These are phyloP conservation scores for Ophioninae sp. DNA, from an alignment of 2,888 invertebrate genomes.

Conservation along the genomic window DNA sequence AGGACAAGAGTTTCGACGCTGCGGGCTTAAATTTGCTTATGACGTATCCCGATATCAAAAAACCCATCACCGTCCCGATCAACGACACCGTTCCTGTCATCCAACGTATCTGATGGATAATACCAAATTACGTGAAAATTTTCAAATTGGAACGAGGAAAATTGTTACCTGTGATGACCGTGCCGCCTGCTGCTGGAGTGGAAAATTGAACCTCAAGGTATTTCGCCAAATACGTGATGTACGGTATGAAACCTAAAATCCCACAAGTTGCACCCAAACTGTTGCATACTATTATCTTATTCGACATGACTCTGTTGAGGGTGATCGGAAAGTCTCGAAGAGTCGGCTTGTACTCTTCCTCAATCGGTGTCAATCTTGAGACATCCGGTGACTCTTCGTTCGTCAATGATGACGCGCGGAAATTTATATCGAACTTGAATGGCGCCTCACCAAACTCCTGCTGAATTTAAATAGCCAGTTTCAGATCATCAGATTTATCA, in stretches of 20 bases:
- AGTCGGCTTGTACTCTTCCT: constrained; percentile 71
- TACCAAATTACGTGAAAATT: background rate
- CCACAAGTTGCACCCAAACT: constrained; percentile 86
- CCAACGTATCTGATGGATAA: background rate
- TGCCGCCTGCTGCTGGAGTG: constrained; percentile 85
- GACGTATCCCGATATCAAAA: constrained; percentile 84
- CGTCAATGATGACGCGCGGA: constrained; percentile 58
- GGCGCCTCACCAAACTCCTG: constrained; percentile 71
- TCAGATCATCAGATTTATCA: background rate
- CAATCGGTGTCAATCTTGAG: constrained; percentile 44
- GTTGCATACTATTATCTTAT: constrained; percentile 86
- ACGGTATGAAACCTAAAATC: constrained; percentile 84
- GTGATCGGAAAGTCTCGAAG: constrained; percentile 83
- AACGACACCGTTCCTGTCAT: constrained; percentile 82
- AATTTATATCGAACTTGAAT: constrained; percentile 67
- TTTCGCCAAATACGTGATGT: constrained; percentile 88
- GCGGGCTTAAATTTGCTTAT: constrained; percentile 85
- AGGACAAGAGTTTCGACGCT: constrained; percentile 83
- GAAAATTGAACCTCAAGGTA: constrained; percentile 89
- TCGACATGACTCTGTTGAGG: constrained; percentile 84
- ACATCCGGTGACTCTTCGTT: constrained; percentile 58
- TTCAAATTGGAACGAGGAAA: background rate
- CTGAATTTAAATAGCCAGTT: background rate
- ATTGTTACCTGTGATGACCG: constrained; percentile 84
- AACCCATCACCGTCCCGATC: constrained; percentile 84